These are phyloP conservation scores for Anagrus nilaparvatae DNA, from an alignment of 1,140 invertebrate genomes.

Conservation along the genomic window DNA sequence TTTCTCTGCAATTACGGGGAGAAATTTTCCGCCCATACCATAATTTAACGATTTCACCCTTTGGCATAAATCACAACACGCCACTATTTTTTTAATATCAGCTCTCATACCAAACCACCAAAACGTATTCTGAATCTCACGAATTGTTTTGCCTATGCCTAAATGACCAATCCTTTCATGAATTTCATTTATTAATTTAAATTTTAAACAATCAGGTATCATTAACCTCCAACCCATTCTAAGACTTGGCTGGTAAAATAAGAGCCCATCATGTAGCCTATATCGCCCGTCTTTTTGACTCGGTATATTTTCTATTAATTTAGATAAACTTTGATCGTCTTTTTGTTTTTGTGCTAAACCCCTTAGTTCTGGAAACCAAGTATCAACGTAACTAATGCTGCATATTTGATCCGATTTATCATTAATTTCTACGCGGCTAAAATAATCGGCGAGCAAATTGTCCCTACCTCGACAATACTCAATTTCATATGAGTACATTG, in stretches of 20 bases:
- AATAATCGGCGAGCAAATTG: constrained; percentile 6
- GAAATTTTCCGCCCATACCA: constrained; percentile 4
- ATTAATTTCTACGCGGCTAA: too few relatives aligned
- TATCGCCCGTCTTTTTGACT: background rate
- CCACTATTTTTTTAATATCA: background rate
- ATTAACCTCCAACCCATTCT: background rate
- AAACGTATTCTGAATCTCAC: background rate
- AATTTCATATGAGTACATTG: background rate
- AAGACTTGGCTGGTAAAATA: too few relatives aligned
- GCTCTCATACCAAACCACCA: background rate
- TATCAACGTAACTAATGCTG: too few relatives aligned
- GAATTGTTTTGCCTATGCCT: background rate
- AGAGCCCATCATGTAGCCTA: too few relatives aligned
- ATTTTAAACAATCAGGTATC: background rate
- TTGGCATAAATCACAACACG: constrained; percentile 1
- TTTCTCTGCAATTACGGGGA: background rate
- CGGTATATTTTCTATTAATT: background rate
- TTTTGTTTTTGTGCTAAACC: background rate
- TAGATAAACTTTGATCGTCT: background rate
- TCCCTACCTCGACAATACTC: background rate
- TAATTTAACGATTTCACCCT: background rate
- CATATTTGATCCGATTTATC: too few relatives aligned
- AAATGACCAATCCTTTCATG: background rate
- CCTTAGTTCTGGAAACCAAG: background rate
- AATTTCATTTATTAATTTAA: background rate